Base-by-base conservation (phyloP, 2,888 invertebrate species). In the Chrysina gloriosa region DNA sequence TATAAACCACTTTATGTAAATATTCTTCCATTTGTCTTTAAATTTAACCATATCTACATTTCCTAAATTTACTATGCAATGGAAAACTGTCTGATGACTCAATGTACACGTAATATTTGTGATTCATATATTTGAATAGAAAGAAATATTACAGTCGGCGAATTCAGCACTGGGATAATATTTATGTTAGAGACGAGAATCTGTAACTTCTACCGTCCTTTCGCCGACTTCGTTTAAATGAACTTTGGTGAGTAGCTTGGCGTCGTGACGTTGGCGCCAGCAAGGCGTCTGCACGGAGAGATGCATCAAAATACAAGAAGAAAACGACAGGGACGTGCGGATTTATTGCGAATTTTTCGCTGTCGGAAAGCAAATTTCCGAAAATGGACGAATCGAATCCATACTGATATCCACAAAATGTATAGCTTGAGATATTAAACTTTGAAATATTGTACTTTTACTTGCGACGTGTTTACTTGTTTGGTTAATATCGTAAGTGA, bases 181-280 rank as follows among this genome's bases (percentile, higher is more conserved):
- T 61, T 61, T 61, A 61, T 61, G 58, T 61, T 34, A 16, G 58
- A 61, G 42, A 42, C 58, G 42, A 42, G 27, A 39, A 39, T 23
- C 42, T 25, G 27, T 19, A 25, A 27, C 16, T n/a, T 61, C 9
- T 42, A n/a, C 56, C 21, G 29, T 56, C 56, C 36, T 56, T 11
- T 56, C 21, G 56, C 23, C 56, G 56, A 61, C 42, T 61, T 42
- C 66, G 66, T 58, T 42, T 58, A 66, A 66, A 66, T 45, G 66
- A 66, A 66, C 66, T 66, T 66, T 61, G 7, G 56, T 47, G 69
- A 68, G 69, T 65, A 65, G 54, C 47, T 67, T 67, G 70, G 70
- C 71, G 71, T 70, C 70, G 65, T 47, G 67, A 67, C 36, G 66
- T 45, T 65, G 71, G 69, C 71, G 70, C 67, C 71, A 66, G 71